Percentiles rank a stretch among this genome's conserved stretches.
Conservation (phyloP, 2,797 vertebrate species). For the Threskiornis aethiopicus region DNA sequence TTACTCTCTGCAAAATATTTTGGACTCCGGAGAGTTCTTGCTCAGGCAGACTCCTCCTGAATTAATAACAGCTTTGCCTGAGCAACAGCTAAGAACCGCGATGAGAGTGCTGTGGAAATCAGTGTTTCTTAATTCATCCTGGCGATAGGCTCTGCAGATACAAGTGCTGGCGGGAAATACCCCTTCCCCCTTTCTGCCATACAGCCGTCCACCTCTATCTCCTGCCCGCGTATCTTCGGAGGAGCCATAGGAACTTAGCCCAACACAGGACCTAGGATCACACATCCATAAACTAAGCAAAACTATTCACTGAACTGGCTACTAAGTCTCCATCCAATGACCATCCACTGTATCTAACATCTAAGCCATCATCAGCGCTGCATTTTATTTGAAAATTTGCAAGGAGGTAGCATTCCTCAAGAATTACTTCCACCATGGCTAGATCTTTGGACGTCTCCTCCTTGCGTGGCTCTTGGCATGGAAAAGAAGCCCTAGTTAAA, state of each 20-base stretch:
- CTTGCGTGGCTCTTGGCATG: not conserved
- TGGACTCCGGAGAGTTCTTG: constrained; percentile 1
- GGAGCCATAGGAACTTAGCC: not conserved
- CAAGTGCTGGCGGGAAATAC: not conserved
- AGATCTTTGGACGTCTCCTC: not conserved
- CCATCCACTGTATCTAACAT: not conserved
- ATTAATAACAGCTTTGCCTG: constrained; percentile 57
- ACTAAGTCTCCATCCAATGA: not conserved
- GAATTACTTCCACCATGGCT: not conserved
- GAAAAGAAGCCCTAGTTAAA: not conserved
- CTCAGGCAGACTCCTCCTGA: constrained; percentile 35
- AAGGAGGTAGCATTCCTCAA: not conserved
- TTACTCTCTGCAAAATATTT: constrained; percentile 50
- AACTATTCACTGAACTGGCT: not conserved
- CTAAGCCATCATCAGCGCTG: fast-evolving
- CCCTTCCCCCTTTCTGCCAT: not conserved
- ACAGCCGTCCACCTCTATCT: not conserved
- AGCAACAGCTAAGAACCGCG: constrained; percentile 7
- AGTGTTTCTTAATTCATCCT: not conserved
- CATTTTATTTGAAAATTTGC: not conserved
- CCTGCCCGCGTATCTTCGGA: not conserved
- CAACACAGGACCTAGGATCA: not conserved
- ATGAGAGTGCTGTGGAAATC: not conserved
- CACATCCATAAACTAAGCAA: not conserved
- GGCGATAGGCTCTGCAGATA: not conserved